These are phyloP conservation scores for Ptychoptera contaminata DNA, from an alignment of 2,888 invertebrate species.

Conservation along the genomic window DNA sequence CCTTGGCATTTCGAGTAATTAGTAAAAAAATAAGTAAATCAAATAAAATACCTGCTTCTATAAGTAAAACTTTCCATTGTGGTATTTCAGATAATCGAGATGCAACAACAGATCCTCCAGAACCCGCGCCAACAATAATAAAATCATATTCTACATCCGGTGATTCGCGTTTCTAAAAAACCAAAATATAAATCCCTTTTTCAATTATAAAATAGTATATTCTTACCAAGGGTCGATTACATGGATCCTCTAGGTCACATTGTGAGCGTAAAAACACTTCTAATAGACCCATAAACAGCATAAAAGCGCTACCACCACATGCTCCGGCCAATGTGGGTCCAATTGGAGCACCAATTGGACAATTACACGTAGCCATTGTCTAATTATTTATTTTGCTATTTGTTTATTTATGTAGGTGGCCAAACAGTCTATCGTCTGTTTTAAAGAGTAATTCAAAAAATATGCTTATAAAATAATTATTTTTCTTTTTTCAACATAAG, in stretches of 20 bases:
- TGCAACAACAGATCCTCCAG: constrained; percentile 29
- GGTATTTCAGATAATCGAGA: constrained; percentile 29
- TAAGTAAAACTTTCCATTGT: constrained; percentile 29
- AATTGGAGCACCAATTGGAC: constrained; percentile 56
- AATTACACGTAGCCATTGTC: constrained; percentile 46
- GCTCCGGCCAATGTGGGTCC: constrained; percentile 75
- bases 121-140: constrained; percentile 30
- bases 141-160: constrained; percentile 31
- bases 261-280: constrained; percentile 75
- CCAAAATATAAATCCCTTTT: neutral
- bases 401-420: neutral
- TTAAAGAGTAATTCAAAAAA: no score
- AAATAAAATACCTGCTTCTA: constrained; percentile 28
- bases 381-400: no score
- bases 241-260: constrained; percentile 77
- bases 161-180: constrained; percentile 25
- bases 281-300: constrained; percentile 79
- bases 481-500: no score
- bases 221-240: constrained; percentile 49
- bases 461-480: no score
- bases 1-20: no score
- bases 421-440: no score
- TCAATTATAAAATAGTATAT: constrained; percentile 15
- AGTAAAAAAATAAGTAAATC: no score
- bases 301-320: constrained; percentile 70